Evolutionary conservation across 2,888 invertebrate genomes (phyloP).

Genomic region (Neoascia interrupta): DNA sequence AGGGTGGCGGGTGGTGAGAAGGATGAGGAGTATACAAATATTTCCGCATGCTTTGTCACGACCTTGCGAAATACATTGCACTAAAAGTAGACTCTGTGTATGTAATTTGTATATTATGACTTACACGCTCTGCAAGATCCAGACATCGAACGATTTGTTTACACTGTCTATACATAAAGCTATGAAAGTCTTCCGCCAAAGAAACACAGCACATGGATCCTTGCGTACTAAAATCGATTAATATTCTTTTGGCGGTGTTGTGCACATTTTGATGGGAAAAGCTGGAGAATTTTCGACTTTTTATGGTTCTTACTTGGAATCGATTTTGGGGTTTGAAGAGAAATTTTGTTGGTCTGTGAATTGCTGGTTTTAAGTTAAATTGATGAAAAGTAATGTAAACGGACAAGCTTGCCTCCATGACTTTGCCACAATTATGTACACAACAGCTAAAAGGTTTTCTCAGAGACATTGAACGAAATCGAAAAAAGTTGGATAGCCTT

Average conservation of each 20-base stretch:
- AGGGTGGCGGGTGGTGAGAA: background rate
- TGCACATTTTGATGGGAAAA: background rate
- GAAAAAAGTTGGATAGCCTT: too few species aligned
- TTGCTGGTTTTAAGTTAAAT: too few species aligned
- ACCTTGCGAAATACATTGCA: background rate
- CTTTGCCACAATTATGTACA: too few species aligned
- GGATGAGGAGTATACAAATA: background rate
- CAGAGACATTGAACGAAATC: too few species aligned
- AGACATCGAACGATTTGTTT: constrained; percentile 1
- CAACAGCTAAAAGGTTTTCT: too few species aligned
- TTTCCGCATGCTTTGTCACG: background rate
- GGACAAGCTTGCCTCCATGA: too few species aligned
- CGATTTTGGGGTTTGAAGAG: too few species aligned
- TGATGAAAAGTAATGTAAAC: too few species aligned
- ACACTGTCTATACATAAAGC: background rate
- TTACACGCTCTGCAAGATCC: background rate
- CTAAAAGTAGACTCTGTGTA: background rate
- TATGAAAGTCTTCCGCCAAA: background rate
- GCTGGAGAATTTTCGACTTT: too few species aligned
- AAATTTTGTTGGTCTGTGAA: too few species aligned
- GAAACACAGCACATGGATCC: constrained; percentile 16
- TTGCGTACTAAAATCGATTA: constrained; percentile 12
- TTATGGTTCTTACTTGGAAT: too few species aligned
- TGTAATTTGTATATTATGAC: background rate
- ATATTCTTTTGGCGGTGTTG: constrained; percentile 2